Evolutionary conservation across 2,113 vertebrate genomes (phyloP).

Genomic region (Galeopterus variegatus): DNA sequence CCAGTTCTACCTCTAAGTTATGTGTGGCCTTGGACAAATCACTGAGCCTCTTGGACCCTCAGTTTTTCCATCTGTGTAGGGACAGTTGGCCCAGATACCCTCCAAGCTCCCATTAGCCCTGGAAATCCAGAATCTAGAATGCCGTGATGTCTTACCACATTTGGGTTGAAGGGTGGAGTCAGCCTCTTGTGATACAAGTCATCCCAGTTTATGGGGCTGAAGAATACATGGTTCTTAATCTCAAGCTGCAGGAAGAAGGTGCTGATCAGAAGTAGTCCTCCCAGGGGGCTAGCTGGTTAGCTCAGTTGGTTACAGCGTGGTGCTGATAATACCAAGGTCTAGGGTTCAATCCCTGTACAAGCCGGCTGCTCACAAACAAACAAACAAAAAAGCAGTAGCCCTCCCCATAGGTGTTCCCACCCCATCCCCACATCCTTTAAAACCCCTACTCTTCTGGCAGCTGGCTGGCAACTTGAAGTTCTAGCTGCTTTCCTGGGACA

Average conservation of each 20-base stretch:
- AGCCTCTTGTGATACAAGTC: slow-evolving; percentile 98
- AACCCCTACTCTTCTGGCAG: not conserved
- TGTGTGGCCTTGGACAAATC: not conserved
- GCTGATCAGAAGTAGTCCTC: slow-evolving; percentile 18
- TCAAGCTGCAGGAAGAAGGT: slow-evolving; percentile 91
- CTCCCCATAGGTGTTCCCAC: not conserved
- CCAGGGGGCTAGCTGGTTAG: no score
- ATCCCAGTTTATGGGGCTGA: slow-evolving; percentile 98
- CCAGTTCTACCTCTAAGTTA: not conserved
- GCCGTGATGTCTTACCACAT: slow-evolving; percentile 93
- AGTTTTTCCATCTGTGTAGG: not conserved
- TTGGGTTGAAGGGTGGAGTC: slow-evolving; percentile 97
- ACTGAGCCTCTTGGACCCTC: not conserved
- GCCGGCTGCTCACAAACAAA: no score
- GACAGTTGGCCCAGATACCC: not conserved
- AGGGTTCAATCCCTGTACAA: no score
- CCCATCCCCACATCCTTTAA: not conserved
- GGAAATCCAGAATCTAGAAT: not conserved
- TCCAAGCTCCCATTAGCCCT: not conserved
- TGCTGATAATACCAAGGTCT: no score
- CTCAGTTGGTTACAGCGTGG: no score
- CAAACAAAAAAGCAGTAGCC: no score
- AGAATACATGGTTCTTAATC: slow-evolving; percentile 97
- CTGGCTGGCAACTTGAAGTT: not conserved
- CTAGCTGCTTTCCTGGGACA: not conserved